Conservation (phyloP, 2,113 vertebrate species). For the Callaeas wilsoni region DNA sequence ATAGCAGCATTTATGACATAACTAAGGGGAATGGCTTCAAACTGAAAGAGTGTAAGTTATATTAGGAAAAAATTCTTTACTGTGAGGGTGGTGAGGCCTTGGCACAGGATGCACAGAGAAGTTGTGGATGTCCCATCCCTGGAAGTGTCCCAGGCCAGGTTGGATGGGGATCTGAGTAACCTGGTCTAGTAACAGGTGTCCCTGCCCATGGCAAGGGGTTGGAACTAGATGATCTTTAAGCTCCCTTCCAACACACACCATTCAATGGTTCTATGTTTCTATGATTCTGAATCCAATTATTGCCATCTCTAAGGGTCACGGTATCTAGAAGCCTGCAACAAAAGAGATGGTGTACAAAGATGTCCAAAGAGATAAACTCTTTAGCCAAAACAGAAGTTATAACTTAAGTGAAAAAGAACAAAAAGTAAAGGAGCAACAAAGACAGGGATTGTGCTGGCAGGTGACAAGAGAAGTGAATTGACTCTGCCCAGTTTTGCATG, state of each 20-base stretch:
- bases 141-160: not conserved
- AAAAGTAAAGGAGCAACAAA: not conserved
- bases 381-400: not conserved
- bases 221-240: not conserved
- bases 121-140: not conserved
- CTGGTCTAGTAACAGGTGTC: no score
- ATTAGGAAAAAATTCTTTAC: not conserved
- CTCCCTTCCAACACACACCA: not conserved
- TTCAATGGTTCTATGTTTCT: not conserved
- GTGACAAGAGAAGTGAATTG: not conserved
- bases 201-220: rapidly evolving
- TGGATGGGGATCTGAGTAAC: not conserved
- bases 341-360: not conserved
- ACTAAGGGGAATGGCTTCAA: not conserved
- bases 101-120: not conserved
- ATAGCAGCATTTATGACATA: not conserved
- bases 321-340: not conserved
- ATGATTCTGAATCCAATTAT: not conserved
- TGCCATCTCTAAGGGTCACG: not conserved
- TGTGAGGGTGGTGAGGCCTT: not conserved
- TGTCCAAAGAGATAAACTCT: not conserved
- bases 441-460: not conserved
- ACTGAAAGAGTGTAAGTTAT: not conserved
- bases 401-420: not conserved
- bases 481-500: not conserved